These are phyloP conservation scores for Labeo catla DNA, from an alignment of 2,113 vertebrate species.

Conservation along the genomic window DNA sequence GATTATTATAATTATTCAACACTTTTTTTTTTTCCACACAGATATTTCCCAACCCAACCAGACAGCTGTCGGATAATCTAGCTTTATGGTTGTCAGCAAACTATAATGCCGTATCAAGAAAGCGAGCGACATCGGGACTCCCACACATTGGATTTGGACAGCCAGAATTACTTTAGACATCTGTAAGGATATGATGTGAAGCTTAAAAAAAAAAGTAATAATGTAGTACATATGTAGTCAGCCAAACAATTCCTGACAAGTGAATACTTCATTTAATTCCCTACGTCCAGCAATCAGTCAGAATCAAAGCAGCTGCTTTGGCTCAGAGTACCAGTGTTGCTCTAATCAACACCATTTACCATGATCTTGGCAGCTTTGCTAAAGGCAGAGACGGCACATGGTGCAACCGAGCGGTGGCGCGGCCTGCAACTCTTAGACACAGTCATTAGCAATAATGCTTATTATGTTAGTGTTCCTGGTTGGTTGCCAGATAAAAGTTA, in stretches of 20 bases:
- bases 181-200: slow-evolving; percentile 57
- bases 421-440: slow-evolving; percentile 60
- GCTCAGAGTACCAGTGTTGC: slow-evolving; percentile 72
- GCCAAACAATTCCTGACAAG: slow-evolving; percentile 78
- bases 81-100: not conserved
- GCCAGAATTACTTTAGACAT: slow-evolving; percentile 53
- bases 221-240: slow-evolving; percentile 63
- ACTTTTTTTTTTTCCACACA: not conserved
- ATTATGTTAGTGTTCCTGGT: slow-evolving; percentile 69
- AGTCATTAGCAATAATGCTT: slow-evolving; percentile 76
- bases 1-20: not conserved
- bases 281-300: slow-evolving; percentile 77
- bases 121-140: not conserved
- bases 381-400: slow-evolving; percentile 30
- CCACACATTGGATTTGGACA: slow-evolving; percentile 49
- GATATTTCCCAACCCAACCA: not conserved
- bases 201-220: slow-evolving; percentile 31
- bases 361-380: slow-evolving; percentile 53
- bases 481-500: slow-evolving; percentile 61
- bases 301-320: slow-evolving; percentile 78
- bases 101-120: slow-evolving; percentile 15
- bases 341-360: slow-evolving; percentile 79
- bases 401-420: slow-evolving; percentile 34
- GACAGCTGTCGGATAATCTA: slow-evolving; percentile 19
- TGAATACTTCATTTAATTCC: slow-evolving; percentile 72